Evolutionary conservation across 2,888 invertebrate species (phyloP).

Genomic region (Iselma pallidipennis): DNA sequence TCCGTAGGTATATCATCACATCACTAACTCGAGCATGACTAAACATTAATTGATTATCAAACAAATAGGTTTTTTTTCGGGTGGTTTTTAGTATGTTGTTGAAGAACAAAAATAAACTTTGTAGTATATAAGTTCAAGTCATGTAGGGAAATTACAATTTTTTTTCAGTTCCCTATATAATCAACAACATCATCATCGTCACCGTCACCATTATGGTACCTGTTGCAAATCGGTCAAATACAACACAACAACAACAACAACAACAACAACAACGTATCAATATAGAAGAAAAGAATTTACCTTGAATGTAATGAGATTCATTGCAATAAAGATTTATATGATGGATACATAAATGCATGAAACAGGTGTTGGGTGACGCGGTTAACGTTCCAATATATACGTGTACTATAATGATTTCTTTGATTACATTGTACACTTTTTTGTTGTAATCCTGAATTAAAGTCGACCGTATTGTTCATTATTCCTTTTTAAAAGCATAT

Average conservation of each 20-base stretch:
- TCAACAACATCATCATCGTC: background rate
- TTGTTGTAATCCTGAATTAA: background rate
- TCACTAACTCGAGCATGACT: background rate
- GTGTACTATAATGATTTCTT: too few relatives aligned
- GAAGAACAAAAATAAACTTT: background rate
- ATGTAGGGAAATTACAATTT: background rate
- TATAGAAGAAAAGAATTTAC: background rate
- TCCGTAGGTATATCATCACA: background rate
- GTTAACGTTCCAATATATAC: background rate
- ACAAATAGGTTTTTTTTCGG: background rate
- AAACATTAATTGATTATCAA: background rate
- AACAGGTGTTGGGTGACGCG: background rate
- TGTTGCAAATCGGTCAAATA: conserved; percentile 1
- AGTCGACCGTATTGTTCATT: too few relatives aligned
- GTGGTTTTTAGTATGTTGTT: too few relatives aligned
- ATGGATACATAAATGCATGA: background rate
- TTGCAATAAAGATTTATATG: background rate
- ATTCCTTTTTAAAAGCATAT: too few relatives aligned
- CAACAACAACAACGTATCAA: background rate
- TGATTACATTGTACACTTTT: background rate
- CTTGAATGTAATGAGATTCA: background rate
- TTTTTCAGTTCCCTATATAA: background rate
- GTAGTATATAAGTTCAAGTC: background rate
- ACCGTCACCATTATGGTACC: background rate
- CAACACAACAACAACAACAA: too few relatives aligned